Evolutionary conservation across 1,140 invertebrate genomes (phyloP).

Genomic region (Drosophila asahinai): DNA sequence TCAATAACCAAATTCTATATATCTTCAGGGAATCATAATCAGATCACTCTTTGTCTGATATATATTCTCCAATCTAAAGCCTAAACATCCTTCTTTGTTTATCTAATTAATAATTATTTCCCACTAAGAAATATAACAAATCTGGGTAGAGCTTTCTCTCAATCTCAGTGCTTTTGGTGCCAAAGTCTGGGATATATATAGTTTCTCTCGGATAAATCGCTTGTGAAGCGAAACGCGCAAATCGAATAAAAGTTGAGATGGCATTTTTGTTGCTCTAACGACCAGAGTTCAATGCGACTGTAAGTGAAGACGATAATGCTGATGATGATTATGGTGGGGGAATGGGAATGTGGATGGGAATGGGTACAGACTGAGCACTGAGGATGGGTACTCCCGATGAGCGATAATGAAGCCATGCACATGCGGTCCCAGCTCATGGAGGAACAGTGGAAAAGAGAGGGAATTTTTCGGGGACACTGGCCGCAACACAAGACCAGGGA

Average conservation of each 20-base stretch:
- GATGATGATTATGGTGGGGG: conserved; percentile 28
- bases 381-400: conserved; percentile 21
- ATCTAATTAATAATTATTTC: too few relatives aligned
- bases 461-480: conserved; percentile 17
- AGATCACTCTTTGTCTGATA: too few relatives aligned
- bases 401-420: conserved; percentile 75
- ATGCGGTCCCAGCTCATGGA: conserved; percentile 35
- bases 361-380: background rate
- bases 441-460: background rate
- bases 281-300: conserved; percentile 39
- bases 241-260: conserved; percentile 48
- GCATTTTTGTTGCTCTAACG: conserved; percentile 61
- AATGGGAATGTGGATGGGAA: conserved; percentile 9
- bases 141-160: background rate
- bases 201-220: conserved; percentile 31
- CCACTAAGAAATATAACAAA: too few relatives aligned
- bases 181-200: conserved; percentile 4
- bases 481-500: conserved; percentile 60
- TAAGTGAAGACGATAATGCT: conserved; percentile 46
- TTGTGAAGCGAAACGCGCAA: conserved; percentile 43
- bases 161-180: background rate
- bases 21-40: too few relatives aligned
- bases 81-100: too few relatives aligned
- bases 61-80: too few relatives aligned
- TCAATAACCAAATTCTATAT: too few relatives aligned